These are phyloP conservation scores for Anoplolepis gracilipes DNA, from an alignment of 1,140 invertebrate species.

Conservation along the genomic window DNA sequence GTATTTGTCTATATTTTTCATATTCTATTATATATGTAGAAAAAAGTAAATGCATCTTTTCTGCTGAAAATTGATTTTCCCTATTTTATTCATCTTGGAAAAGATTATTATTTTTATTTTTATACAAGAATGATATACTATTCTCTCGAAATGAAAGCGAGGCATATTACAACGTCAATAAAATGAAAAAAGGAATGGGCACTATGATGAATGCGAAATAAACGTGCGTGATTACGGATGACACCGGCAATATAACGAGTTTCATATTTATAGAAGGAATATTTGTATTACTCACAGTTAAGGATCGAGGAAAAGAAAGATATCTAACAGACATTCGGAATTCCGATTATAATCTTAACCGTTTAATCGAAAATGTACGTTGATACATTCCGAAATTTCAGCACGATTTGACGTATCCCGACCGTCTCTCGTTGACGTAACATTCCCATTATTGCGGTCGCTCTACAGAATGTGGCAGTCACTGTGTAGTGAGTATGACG, in stretches of 20 bases:
- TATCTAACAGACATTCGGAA: background rate
- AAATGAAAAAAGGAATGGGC: background rate
- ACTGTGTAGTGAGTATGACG: slow-evolving; percentile 8
- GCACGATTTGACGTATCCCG: background rate
- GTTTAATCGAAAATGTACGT: background rate
- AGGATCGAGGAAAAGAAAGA: background rate
- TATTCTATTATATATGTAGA: background rate
- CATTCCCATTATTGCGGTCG: background rate
- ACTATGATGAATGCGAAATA: background rate
- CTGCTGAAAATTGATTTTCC: background rate
- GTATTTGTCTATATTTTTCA: background rate
- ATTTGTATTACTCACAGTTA: background rate
- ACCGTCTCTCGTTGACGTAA: background rate
- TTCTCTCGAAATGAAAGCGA: background rate
- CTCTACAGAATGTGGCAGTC: background rate
- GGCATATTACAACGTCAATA: background rate
- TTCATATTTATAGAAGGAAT: background rate
- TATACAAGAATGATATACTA: background rate
- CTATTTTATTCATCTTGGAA: no score
- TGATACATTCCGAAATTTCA: background rate
- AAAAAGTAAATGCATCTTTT: background rate
- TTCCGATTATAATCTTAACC: background rate
- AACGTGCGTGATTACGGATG: background rate
- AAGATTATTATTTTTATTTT: slow-evolving; percentile 27
- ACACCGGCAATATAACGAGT: background rate